A percentile compares a stretch with the other conserved stretches of the same genome.
phyloP scores from a whole-genome alignment of 2,797 vertebrate genomes.

The Bovichtus variegatus region DNA sequence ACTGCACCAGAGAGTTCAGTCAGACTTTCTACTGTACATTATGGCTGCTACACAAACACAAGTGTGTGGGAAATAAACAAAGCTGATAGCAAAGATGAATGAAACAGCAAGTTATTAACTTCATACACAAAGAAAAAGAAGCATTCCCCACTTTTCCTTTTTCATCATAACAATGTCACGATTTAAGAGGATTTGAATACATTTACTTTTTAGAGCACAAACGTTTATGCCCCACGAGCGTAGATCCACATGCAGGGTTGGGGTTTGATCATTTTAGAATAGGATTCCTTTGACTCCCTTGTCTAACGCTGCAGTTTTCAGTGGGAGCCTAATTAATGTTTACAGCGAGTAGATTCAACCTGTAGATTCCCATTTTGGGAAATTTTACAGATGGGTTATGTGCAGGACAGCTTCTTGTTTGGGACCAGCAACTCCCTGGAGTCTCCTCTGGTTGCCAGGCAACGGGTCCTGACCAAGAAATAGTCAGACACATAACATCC shows the following conservation, averaged over 20 bases:
- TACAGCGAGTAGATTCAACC: too few relatives aligned
- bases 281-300: not conserved
- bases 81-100: slow-evolving; percentile 34
- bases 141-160: not conserved
- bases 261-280: slow-evolving; percentile 2
- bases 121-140: not conserved
- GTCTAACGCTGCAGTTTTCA: not conserved
- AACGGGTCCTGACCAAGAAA: not conserved
- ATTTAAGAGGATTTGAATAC: not conserved
- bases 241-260: not conserved
- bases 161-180: not conserved
- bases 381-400: not conserved
- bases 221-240: not conserved
- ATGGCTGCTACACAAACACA: slow-evolving; percentile 43
- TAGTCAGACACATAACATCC: not conserved
- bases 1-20: slow-evolving; percentile 51
- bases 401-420: not conserved
- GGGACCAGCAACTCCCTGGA: not conserved
- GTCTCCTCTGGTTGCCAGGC: not conserved
- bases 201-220: not conserved
- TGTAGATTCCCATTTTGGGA: too few relatives aligned
- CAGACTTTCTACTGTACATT: slow-evolving; percentile 31
- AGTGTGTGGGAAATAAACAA: slow-evolving; percentile 46
- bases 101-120: slow-evolving; percentile 32
- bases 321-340: not conserved